Evolutionary conservation across 1,140 invertebrate species (phyloP), one percentile per base, ranked within the genome.

Genomic region (Helicoverpa armigera): DNA sequence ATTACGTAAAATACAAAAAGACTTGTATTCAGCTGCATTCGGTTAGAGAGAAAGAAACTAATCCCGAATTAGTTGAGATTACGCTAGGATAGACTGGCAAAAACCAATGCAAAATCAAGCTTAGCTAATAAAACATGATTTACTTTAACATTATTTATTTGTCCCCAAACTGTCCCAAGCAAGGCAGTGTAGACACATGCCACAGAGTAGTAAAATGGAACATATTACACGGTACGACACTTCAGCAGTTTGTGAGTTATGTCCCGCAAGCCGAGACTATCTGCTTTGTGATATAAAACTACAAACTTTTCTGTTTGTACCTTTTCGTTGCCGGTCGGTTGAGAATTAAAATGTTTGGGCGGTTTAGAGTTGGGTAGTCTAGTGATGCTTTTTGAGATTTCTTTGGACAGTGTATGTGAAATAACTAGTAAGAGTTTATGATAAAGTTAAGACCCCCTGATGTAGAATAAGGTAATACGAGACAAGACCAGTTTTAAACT

Each of bases 171-270:
- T 11, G 5, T 61, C 23, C 18, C 43, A 43, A 23, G 50, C 31
- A 61, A 69, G 43, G 18, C 43, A 69, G 16, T 23, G 16, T 23
- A 31, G 69, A 72, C 69, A 72, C 23, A 53, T 72, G 69, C 48
- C 48, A 72, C 50, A 14, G 23, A 31, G 50, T 29, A 72, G 50
- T 5, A 72, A 72, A 72, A 72, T 31, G 50, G 69, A 72, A 72
- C 50, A 54, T 72, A 72, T 72, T 72, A 53, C 50, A 72, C 54
- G 70, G 53, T 43, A 53, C 43, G 53, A 56, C 70, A 73, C 48
- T 73, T 58, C 53, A 73, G 53, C 70, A 73, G 70, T 56, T 43
- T 58, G 29, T 73, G 53, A 73, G 70, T 73, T 58, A 73, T 53
- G 67, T 35, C 18, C 50, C 69, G 23, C 50, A 73, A 56, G 69